A percentile compares a stretch with the other conserved stretches of the same genome.
phyloP scores from a whole-genome alignment of 2,113 vertebrate species.

The Meleagris gallopavo region DNA sequence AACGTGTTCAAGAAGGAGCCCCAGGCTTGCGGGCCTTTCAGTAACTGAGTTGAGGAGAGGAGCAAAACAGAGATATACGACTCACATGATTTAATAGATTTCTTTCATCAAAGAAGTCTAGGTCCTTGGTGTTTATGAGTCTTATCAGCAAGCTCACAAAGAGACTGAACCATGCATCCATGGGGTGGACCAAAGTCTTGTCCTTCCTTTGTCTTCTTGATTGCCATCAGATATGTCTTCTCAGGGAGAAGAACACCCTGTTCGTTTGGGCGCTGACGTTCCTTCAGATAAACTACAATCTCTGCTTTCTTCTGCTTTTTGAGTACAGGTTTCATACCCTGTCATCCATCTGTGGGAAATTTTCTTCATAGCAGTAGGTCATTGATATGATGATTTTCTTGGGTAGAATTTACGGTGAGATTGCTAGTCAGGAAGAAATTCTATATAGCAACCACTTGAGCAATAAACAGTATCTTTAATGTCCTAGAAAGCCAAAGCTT shows the following conservation, averaged over 20 bases:
- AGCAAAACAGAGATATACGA: background rate
- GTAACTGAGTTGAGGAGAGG: fast-evolving
- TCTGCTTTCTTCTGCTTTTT: background rate
- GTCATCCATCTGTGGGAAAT: conserved; percentile 17
- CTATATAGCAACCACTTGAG: background rate
- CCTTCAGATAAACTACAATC: background rate
- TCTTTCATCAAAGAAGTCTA: background rate
- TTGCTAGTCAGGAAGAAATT: background rate
- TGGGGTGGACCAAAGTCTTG: background rate
- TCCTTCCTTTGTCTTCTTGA: background rate
- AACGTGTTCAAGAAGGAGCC: background rate
- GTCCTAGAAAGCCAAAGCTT: background rate
- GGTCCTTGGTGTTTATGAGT: background rate
- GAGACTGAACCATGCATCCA: background rate
- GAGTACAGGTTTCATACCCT: background rate
- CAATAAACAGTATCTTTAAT: conserved; percentile 23
- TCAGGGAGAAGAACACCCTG: background rate
- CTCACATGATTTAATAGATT: background rate
- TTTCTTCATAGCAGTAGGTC: conserved; percentile 40
- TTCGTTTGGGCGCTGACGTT: background rate
- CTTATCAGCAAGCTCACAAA: background rate
- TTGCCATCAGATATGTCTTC: background rate
- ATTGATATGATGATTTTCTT: conserved; percentile 27
- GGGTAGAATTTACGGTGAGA: background rate
- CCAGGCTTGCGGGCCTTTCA: background rate